Conservation (phyloP, 2,797 vertebrate genomes). For the Syngnathus acus region DNA sequence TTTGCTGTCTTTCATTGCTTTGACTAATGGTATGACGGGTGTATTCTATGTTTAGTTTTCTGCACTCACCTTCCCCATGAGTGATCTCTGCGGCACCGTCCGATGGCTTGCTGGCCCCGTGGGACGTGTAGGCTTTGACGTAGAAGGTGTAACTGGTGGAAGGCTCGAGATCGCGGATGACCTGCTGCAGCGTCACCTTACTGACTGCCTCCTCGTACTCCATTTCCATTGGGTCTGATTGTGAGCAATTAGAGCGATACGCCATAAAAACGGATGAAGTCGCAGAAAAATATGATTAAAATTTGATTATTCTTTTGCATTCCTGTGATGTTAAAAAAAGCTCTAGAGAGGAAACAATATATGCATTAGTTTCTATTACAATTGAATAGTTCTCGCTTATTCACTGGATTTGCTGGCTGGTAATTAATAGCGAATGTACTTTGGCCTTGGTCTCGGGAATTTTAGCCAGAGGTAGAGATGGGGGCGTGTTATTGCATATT, state of each 20-base stretch:
- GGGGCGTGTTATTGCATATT: slow-evolving; percentile 43
- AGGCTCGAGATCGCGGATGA: slow-evolving; percentile 89
- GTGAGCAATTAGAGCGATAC: slow-evolving; percentile 1
- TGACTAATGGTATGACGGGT: neutral
- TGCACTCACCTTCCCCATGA: slow-evolving; percentile 83
- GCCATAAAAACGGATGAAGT: neutral
- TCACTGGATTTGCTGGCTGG: slow-evolving; percentile 37
- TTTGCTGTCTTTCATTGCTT: neutral
- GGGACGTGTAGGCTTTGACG: slow-evolving; percentile 93
- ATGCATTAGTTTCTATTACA: slow-evolving; percentile 38
- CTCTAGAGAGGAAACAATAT: slow-evolving; percentile 31
- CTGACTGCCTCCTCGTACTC: slow-evolving; percentile 97
- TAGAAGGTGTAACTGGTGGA: slow-evolving; percentile 96
- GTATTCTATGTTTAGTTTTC: neutral
- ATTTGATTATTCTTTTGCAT: slow-evolving; percentile 5
- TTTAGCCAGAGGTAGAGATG: slow-evolving; percentile 17
- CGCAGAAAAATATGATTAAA: neutral
- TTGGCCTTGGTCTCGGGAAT: slow-evolving; percentile 31
- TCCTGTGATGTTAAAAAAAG: slow-evolving; percentile 14
- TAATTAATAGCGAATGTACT: slow-evolving; percentile 44
- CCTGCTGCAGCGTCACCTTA: slow-evolving; percentile 89
- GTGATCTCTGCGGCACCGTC: slow-evolving; percentile 79
- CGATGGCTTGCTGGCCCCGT: slow-evolving; percentile 90
- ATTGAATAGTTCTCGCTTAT: slow-evolving; percentile 50
- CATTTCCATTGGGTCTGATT: slow-evolving; percentile 83